Conservation (phyloP, 2,797 vertebrate genomes). For the Smutsia gigantea region DNA sequence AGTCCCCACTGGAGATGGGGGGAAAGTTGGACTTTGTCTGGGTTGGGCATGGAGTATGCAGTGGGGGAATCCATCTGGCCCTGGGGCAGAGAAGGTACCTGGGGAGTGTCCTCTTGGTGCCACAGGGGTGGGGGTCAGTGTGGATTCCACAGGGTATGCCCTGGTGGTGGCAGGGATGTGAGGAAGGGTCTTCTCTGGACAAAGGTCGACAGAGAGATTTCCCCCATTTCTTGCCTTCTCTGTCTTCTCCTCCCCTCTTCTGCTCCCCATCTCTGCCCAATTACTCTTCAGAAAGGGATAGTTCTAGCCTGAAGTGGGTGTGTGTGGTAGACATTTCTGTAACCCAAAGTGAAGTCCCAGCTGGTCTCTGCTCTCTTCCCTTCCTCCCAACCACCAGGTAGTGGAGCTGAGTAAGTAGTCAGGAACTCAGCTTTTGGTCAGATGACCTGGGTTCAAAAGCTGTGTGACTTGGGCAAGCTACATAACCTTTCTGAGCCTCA, state of each 20-base stretch:
- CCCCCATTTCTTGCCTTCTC: neutral
- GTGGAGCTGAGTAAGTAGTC: neutral
- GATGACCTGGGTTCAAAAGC: constrained; percentile 35
- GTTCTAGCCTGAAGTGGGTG: constrained; percentile 45
- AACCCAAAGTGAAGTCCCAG: neutral
- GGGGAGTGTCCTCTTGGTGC: neutral
- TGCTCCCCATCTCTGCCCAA: neutral
- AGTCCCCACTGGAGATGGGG: neutral
- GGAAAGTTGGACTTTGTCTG: neutral
- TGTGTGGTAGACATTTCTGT: constrained; percentile 25
- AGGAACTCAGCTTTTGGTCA: constrained; percentile 36
- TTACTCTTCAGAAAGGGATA: constrained; percentile 42
- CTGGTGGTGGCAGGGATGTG: neutral
- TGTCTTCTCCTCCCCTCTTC: neutral
- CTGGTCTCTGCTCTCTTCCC: neutral
- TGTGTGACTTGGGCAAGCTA: constrained; percentile 23
- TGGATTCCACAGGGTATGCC: neutral
- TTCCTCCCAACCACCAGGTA: neutral
- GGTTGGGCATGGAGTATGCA: neutral
- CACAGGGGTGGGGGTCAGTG: neutral
- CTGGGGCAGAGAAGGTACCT: neutral
- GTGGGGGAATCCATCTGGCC: neutral
- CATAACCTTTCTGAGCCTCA: constrained; percentile 54
- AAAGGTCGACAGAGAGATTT: neutral
- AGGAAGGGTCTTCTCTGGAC: neutral